phyloP scores from a whole-genome alignment of 2,888 invertebrate genomes.

The Ichneumoninae sp. region DNA sequence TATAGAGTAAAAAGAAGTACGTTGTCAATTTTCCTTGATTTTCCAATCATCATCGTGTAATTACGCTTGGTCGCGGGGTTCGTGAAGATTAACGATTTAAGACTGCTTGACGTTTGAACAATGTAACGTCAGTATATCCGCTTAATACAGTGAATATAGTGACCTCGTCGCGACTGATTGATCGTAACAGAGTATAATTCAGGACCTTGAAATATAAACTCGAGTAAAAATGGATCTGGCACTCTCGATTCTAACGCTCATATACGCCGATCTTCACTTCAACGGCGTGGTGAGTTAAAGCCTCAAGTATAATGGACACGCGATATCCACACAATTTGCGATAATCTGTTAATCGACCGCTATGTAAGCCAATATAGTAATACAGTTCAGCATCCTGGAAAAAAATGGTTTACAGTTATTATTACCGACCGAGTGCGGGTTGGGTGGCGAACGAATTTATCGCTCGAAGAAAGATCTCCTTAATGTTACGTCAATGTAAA shows the following conservation, averaged over 20 bases:
- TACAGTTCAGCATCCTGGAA: no score
- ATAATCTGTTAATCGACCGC: background rate
- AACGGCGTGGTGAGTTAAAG: conserved; percentile 68
- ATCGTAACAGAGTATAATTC: conserved; percentile 56
- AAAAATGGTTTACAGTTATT: no score
- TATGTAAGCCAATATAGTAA: no score
- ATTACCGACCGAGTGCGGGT: no score
- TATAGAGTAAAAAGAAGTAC: background rate
- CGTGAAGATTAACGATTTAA: background rate
- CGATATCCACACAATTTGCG: background rate
- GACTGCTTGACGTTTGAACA: background rate
- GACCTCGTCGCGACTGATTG: conserved; percentile 48
- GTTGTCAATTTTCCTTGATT: background rate
- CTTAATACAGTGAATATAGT: conserved; percentile 10
- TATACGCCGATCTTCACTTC: conserved; percentile 68
- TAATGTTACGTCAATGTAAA: no score
- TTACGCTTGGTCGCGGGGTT: background rate
- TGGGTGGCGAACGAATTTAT: no score
- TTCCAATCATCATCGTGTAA: background rate
- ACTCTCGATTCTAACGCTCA: conserved; percentile 66
- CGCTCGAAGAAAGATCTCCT: no score
- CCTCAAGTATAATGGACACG: background rate
- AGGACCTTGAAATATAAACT: conserved; percentile 50
- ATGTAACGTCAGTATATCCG: conserved; percentile 11
- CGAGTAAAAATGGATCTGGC: conserved; percentile 69